phyloP scores from a whole-genome alignment of 1,140 invertebrate species.

The Chionoecetes opilio region DNA sequence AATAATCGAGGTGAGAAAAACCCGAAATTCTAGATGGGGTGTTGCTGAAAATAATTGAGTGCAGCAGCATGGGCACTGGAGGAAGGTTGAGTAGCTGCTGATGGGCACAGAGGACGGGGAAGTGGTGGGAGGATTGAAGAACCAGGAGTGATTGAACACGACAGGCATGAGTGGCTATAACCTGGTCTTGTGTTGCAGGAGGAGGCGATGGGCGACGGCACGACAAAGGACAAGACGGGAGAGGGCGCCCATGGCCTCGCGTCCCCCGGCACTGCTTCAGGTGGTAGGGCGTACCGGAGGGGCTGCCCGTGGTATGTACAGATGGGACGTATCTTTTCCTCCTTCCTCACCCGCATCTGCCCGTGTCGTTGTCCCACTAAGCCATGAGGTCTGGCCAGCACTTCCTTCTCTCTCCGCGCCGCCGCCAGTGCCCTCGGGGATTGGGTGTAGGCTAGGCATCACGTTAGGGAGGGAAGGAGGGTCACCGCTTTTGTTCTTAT shows the following conservation, averaged over 20 bases:
- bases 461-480: neutral
- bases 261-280: conserved; percentile 33
- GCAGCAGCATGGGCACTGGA: no score
- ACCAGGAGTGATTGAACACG: neutral
- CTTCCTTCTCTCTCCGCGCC: conserved; percentile 55
- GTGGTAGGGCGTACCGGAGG: conserved; percentile 52
- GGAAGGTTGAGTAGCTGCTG: no score
- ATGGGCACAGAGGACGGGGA: no score
- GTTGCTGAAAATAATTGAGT: no score
- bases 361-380: conserved; percentile 72
- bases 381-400: conserved; percentile 65
- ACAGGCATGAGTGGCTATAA: neutral
- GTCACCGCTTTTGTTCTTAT: neutral
- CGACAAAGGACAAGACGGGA: no score
- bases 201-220: no score
- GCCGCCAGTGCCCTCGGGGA: conserved; percentile 52
- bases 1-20: no score
- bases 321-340: conserved; percentile 68
- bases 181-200: no score
- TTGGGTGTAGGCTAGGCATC: conserved; percentile 59
- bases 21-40: no score
- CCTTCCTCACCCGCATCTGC: conserved; percentile 75
- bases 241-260: neutral
- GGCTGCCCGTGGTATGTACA: conserved; percentile 71
- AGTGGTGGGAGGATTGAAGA: no score